phyloP scores from a whole-genome alignment of 2,888 invertebrate genomes.

The Criorhina ranunculi region DNA sequence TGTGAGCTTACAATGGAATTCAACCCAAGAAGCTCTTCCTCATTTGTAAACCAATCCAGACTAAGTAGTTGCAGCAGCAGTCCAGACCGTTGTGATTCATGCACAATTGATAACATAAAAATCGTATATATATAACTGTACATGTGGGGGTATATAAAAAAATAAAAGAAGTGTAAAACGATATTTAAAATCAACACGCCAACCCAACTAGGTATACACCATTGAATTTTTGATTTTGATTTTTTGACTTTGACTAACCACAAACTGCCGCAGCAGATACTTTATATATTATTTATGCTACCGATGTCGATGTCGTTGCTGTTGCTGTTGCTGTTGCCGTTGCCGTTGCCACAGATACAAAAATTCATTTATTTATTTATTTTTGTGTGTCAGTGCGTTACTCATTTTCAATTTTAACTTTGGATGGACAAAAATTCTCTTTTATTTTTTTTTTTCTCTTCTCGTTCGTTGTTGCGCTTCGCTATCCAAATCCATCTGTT shows the following conservation, averaged over 20 bases:
- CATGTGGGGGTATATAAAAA: background rate
- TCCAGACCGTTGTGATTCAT: background rate
- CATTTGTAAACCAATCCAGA: background rate
- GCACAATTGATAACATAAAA: background rate
- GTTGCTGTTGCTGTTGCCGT: background rate
- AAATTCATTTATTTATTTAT: background rate
- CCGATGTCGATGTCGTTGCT: background rate
- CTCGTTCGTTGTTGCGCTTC: background rate
- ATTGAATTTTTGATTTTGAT: slow-evolving; percentile 5
- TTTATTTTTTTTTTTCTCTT: slow-evolving; percentile 6
- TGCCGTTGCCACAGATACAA: slow-evolving; percentile 27
- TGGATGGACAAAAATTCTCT: slow-evolving; percentile 1
- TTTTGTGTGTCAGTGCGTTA: background rate
- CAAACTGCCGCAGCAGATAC: background rate
- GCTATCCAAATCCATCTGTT: background rate
- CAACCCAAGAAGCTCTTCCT: no score
- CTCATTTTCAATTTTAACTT: slow-evolving; percentile 10
- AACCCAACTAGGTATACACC: background rate
- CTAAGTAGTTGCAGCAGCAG: no score
- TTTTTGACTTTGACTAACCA: slow-evolving; percentile 23
- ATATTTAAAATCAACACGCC: no score
- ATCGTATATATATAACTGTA: background rate
- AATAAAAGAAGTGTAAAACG: background rate
- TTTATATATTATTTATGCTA: no score
- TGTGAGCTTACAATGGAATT: background rate